Base-by-base conservation (phyloP, 2,888 invertebrate species). In the Dione juno region DNA sequence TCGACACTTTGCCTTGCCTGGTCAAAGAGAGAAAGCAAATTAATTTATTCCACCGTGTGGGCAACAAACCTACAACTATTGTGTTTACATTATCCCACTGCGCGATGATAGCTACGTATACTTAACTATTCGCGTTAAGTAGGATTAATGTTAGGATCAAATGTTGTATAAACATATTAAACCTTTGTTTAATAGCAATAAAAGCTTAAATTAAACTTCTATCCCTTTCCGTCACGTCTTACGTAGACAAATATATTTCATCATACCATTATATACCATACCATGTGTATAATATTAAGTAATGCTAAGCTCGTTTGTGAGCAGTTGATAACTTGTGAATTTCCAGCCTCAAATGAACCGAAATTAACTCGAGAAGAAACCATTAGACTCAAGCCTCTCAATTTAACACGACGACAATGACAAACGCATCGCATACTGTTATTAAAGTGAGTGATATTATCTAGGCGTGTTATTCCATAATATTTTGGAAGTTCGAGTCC, bases 401-500 rank as follows among this genome's bases (percentile, higher is more conserved):
- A 76, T 76, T 77, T 75, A 71, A 66, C 70, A 69, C 52, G 66
- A 64, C 68, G 77, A 77, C 77, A 77, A 75, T 76, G 77, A 77
- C 74, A 71, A 77, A 77, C 75, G 73, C 75, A 73, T 71, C 66
- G 70, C 73, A 68, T 71, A 68, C 54, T 64, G 67, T 74, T 75
- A 75, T 74, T 69, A 66, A 57, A 72, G 72, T 72, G 75, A 61
- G 54, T 53, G 72, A 54, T 80, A 84, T 83, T 83, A 83, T 85
- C 82, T 83, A 78, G 78, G 80, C 76, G 77, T 79, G 80, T 76
- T 78, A 78, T 79, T 82, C 77, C 79, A 82, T 53, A 65, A 67
- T 67, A 67, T 73, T 67, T 61, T 45, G 66, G 63, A 71, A 64
- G 77, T 75, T 77, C 72, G 70, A 75, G 76, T 79, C 81, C 83